These are phyloP conservation scores for Brachionus manjavacas DNA, from an alignment of 1,140 invertebrate genomes.

Conservation along the genomic window DNA sequence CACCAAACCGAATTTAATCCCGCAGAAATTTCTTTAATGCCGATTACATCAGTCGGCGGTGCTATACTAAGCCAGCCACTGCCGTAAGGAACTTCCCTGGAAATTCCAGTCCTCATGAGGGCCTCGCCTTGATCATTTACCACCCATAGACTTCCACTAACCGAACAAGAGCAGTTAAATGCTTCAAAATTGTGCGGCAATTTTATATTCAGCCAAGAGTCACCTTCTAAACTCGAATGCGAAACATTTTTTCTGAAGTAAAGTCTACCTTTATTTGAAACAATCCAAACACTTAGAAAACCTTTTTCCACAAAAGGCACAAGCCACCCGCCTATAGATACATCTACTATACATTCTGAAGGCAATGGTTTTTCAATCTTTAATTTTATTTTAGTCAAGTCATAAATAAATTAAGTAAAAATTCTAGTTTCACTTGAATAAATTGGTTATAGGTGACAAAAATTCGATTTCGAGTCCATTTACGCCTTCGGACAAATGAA, in stretches of 20 bases:
- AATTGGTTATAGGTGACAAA: conserved; percentile 26
- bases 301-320: conserved; percentile 1
- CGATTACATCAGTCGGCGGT: background rate
- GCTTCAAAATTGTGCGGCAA: background rate
- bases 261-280: background rate
- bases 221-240: conserved; percentile 5
- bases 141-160: background rate
- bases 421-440: background rate
- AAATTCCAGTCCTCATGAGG: background rate
- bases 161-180: background rate
- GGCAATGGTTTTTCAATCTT: background rate
- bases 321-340: conserved; percentile 7
- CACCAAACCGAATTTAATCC: background rate
- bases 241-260: conserved; percentile 40
- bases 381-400: background rate
- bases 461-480: conserved; percentile 22
- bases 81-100: background rate
- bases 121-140: background rate
- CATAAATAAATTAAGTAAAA: too few relatives aligned
- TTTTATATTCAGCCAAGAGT: background rate
- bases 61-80: background rate
- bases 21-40: background rate
- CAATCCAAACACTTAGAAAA: conserved; percentile 10
- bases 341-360: background rate
- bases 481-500: conserved; percentile 17